Conservation (phyloP, 1,140 invertebrate genomes). For the Myzus persicae region DNA sequence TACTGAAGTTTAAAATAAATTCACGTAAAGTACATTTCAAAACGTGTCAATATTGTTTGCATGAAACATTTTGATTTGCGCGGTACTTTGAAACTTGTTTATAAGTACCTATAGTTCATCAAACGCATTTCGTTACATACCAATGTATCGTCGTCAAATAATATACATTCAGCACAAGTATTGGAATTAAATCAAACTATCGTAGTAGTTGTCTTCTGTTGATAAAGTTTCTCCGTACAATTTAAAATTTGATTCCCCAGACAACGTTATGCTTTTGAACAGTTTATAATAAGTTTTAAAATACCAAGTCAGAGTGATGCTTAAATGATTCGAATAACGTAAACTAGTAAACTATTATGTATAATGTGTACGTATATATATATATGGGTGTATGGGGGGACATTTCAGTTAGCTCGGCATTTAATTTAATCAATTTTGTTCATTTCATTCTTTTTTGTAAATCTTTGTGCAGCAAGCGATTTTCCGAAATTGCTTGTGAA, state of each 20-base stretch:
- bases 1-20: neutral
- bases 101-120: neutral
- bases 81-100: neutral
- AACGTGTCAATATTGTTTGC: neutral
- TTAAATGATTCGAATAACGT: neutral
- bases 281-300: neutral
- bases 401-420: neutral
- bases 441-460: neutral
- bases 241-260: neutral
- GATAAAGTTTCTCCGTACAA: neutral
- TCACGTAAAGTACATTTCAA: neutral
- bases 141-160: neutral
- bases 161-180: neutral
- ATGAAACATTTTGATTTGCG: neutral
- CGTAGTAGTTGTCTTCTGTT: neutral
- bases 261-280: neutral
- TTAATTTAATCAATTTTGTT: neutral
- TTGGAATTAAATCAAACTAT: neutral
- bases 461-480: neutral
- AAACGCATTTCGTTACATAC: neutral
- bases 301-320: no score
- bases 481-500: neutral
- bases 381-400: neutral
- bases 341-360: neutral
- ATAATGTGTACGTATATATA: neutral